These are phyloP conservation scores for Fistularia commersonii DNA, from an alignment of 2,797 vertebrate species.

Conservation along the genomic window DNA sequence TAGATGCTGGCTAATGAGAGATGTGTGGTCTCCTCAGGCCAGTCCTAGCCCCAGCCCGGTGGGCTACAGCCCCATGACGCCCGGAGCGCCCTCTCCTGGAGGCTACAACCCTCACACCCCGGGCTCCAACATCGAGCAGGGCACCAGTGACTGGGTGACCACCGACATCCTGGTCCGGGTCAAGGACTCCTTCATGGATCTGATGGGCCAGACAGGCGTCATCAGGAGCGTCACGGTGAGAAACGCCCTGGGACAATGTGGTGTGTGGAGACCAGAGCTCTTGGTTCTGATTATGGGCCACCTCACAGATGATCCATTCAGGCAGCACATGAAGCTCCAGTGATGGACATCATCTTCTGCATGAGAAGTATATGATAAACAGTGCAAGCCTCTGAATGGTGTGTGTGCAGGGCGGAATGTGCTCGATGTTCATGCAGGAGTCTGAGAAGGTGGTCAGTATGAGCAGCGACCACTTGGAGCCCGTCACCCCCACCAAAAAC, in stretches of 20 bases:
- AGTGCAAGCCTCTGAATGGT: no score
- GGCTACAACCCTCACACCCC: slow-evolving; percentile 95
- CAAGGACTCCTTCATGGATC: slow-evolving; percentile 87
- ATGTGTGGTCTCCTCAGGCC: slow-evolving; percentile 67
- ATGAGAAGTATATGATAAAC: no score
- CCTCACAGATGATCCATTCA: no score
- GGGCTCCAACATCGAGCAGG: slow-evolving; percentile 91
- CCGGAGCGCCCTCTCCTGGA: slow-evolving; percentile 90
- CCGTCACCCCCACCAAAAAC: slow-evolving; percentile 91
- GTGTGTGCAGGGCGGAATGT: slow-evolving; percentile 84
- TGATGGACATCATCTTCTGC: no score
- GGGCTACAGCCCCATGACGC: slow-evolving; percentile 95
- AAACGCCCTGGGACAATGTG: no score
- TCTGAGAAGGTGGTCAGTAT: slow-evolving; percentile 93
- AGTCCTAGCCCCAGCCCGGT: slow-evolving; percentile 93
- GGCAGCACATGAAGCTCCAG: no score
- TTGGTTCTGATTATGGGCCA: no score
- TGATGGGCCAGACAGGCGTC: slow-evolving; percentile 84
- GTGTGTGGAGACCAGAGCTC: no score
- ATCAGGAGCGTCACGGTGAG: slow-evolving; percentile 85
- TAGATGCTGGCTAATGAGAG: no score
- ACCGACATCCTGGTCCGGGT: slow-evolving; percentile 92
- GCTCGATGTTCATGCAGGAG: slow-evolving; percentile 90
- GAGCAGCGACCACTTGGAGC: slow-evolving; percentile 91
- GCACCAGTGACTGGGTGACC: slow-evolving; percentile 91